Percentiles rank a stretch among this genome's conserved stretches.
Conservation (phyloP, 2,888 invertebrate genomes). For the Trachelus iudaicus region DNA sequence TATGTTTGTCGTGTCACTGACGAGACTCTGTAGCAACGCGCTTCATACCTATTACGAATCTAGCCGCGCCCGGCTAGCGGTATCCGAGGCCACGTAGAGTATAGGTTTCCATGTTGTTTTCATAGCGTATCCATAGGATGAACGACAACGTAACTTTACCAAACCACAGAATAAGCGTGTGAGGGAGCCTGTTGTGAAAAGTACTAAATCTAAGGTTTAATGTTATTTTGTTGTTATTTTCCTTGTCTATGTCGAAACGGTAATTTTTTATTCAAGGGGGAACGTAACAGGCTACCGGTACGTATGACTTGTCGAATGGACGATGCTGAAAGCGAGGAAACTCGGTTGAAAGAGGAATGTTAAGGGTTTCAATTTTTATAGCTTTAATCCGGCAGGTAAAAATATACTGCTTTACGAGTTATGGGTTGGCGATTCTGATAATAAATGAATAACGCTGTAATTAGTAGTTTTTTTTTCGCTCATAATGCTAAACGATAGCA, state of each 20-base stretch:
- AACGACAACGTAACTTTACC: neutral
- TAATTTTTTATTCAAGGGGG: neutral
- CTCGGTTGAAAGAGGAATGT: neutral
- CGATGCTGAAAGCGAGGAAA: too few species aligned
- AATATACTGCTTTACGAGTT: neutral
- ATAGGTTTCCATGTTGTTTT: neutral
- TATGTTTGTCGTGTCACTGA: neutral
- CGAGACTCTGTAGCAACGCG: constrained; percentile 12
- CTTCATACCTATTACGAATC: constrained; percentile 52
- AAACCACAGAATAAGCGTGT: neutral
- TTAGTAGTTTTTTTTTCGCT: neutral
- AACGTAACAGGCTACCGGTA: too few species aligned
- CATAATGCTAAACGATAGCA: neutral
- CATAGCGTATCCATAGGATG: neutral
- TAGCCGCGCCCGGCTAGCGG: constrained; percentile 60
- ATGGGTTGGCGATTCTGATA: neutral
- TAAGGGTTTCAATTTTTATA: neutral
- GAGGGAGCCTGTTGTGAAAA: neutral
- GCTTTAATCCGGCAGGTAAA: neutral
- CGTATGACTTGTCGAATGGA: too few species aligned
- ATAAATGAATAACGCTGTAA: neutral
- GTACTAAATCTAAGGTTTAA: neutral
- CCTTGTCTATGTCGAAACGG: too few species aligned
- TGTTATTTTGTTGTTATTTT: neutral
- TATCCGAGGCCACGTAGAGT: constrained; percentile 45